These are phyloP conservation scores for Sinocyclocheilus grahami DNA, from an alignment of 2,113 vertebrate genomes.

Conservation along the genomic window DNA sequence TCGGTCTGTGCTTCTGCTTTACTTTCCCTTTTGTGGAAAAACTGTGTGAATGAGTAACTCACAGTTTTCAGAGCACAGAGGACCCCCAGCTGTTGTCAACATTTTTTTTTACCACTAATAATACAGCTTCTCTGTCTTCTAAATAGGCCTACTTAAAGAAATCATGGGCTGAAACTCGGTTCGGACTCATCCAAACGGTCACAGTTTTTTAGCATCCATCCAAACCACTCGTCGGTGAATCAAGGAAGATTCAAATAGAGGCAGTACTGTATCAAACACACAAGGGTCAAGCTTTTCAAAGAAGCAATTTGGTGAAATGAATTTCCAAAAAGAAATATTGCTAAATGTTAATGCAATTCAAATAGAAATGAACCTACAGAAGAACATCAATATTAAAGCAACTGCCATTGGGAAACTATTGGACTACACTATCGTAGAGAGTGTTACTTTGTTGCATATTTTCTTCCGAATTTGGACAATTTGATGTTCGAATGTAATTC, in stretches of 20 bases:
- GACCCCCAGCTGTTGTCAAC: too few relatives aligned
- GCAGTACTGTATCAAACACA: neutral
- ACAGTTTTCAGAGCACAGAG: neutral
- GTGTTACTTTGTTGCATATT: neutral
- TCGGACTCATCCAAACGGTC: too few relatives aligned
- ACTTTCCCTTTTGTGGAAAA: neutral
- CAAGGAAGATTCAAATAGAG: neutral
- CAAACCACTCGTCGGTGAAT: neutral
- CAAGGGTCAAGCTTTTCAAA: neutral
- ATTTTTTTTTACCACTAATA: neutral
- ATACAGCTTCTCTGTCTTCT: neutral
- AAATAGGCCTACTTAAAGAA: neutral
- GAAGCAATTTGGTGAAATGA: neutral
- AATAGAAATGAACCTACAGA: neutral
- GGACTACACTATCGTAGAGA: neutral
- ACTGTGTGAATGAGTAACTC: neutral
- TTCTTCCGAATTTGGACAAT: neutral
- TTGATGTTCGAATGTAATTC: neutral
- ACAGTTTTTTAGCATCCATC: neutral
- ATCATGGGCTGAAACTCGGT: neutral
- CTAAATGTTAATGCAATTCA: neutral
- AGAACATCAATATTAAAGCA: neutral
- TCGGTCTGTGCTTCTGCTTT: slow-evolving; percentile 24
- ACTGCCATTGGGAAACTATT: neutral
- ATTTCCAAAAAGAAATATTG: neutral